Percentiles rank a stretch among this genome's conserved stretches.
phyloP scores from a whole-genome alignment of 2,888 invertebrate species.

The Chymomyza amoena region DNA sequence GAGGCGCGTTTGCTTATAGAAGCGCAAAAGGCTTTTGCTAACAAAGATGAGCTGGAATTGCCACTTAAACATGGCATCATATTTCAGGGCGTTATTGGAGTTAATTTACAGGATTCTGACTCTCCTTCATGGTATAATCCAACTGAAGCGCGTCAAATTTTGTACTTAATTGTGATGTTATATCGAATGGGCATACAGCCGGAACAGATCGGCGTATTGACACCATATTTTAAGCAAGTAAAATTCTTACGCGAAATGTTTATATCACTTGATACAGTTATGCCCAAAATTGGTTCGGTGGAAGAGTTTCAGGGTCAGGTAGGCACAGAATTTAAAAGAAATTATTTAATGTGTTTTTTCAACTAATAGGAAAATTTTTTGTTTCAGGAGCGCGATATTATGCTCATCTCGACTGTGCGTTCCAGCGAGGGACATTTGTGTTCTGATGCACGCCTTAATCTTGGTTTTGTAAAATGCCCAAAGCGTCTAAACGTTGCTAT shows the following conservation, averaged over 20 bases:
- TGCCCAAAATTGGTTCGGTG: conserved; percentile 87
- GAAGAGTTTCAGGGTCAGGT: conserved; percentile 94
- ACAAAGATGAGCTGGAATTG: conserved; percentile 52
- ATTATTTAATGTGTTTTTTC: too few relatives aligned
- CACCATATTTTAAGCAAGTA: conserved; percentile 95
- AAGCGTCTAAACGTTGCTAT: conserved; percentile 94
- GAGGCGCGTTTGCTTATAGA: conserved; percentile 74
- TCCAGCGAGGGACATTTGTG: conserved; percentile 74
- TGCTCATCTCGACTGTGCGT: conserved; percentile 86
- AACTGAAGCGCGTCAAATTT: conserved; percentile 83
- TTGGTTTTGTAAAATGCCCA: conserved; percentile 87
- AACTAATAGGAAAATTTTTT: not conserved
- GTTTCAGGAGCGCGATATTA: conserved; percentile 79
- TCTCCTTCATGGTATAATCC: conserved; percentile 95
- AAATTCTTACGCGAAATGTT: conserved; percentile 71
- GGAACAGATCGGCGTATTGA: conserved; percentile 88
- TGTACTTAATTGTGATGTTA: conserved; percentile 82
- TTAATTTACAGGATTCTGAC: conserved; percentile 85
- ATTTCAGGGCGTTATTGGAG: conserved; percentile 86
- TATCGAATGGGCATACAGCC: conserved; percentile 82
- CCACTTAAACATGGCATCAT: conserved; percentile 79
- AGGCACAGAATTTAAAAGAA: conserved; percentile 39
- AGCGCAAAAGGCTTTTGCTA: conserved; percentile 40
- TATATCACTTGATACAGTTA: conserved; percentile 79
- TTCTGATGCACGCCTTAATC: conserved; percentile 80